A percentile compares a stretch with the other conserved stretches of the same genome.
Evolutionary conservation across 2,113 vertebrate species (phyloP).

Genomic region (Malurus elegans): DNA sequence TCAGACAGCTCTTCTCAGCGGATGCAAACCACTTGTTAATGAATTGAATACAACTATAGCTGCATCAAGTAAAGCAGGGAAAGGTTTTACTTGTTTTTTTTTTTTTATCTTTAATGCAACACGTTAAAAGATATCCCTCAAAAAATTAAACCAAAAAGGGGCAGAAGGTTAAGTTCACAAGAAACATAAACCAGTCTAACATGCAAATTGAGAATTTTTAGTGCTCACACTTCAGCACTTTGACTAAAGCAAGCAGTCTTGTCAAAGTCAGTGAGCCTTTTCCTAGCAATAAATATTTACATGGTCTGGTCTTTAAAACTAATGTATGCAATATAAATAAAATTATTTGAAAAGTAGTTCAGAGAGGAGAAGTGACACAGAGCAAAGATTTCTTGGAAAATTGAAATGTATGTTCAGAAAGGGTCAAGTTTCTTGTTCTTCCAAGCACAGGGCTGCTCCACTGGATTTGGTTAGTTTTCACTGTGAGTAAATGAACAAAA

Average conservation of each 20-base stretch:
- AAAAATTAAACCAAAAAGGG: not conserved
- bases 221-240: not conserved
- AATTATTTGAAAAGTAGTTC: not conserved
- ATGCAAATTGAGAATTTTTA: not conserved
- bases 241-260: not conserved
- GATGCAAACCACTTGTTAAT: constrained; percentile 82
- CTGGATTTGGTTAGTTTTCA: not conserved
- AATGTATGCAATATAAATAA: not conserved
- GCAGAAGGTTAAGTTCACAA: not conserved
- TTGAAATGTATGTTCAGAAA: not conserved
- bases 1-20: constrained; percentile 79
- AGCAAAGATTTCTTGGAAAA: not conserved
- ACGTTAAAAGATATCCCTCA: not conserved
- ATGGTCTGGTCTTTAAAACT: not conserved
- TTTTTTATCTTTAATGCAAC: not conserved
- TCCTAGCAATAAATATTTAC: not conserved
- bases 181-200: not conserved
- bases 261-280: not conserved
- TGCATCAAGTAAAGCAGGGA: constrained; percentile 31
- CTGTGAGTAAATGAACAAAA: not conserved
- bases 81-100: not conserved
- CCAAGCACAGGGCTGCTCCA: not conserved
- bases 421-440: not conserved
- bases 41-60: constrained; percentile 82
- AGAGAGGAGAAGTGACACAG: not conserved